phyloP scores from a whole-genome alignment of 1,140 invertebrate genomes.

The Polyergus mexicanus region DNA sequence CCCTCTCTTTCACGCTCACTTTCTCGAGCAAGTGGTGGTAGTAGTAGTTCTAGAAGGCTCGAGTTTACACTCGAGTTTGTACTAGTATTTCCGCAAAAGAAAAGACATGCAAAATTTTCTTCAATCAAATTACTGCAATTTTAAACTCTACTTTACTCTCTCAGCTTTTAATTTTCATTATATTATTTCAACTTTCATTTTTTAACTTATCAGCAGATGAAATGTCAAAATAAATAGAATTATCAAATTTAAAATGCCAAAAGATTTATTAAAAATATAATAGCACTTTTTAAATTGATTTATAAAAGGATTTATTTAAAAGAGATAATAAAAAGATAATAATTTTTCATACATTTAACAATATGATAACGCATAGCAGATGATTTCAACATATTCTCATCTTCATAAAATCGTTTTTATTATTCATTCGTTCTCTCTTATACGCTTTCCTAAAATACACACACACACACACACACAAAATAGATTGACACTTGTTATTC shows the following conservation, averaged over 20 bases:
- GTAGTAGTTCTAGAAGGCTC: not conserved
- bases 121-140: not conserved
- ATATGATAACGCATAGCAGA: not conserved
- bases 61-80: not conserved
- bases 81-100: not conserved
- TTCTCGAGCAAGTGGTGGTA: conserved; percentile 41
- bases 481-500: not conserved
- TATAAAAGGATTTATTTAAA: too few species aligned
- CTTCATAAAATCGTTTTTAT: not conserved
- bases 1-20: conserved; percentile 41
- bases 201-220: not conserved
- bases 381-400: not conserved
- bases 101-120: not conserved
- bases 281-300: not conserved
- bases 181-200: not conserved
- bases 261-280: too few species aligned
- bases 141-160: not conserved
- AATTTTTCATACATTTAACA: not conserved
- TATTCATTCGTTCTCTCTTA: not conserved
- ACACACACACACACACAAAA: not conserved
- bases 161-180: not conserved
- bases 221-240: not conserved
- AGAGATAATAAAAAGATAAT: not conserved
- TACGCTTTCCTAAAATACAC: not conserved
- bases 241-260: not conserved